A percentile compares a stretch with the other conserved stretches of the same genome.
Evolutionary conservation across 2,113 vertebrate species (phyloP).

Genomic region (Elachura formosa): DNA sequence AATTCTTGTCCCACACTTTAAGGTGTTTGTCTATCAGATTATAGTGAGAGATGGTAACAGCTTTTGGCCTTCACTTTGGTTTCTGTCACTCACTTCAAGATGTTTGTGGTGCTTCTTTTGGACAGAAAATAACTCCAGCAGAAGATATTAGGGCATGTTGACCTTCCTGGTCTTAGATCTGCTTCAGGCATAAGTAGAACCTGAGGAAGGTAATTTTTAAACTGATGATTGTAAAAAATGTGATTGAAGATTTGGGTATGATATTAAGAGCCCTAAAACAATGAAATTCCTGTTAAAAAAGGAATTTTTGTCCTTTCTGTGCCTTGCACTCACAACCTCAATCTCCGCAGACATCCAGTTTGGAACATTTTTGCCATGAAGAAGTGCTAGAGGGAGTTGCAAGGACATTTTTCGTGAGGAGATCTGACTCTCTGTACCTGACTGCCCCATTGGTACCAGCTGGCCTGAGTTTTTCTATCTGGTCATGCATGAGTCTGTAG

Average conservation of each 20-base stretch:
- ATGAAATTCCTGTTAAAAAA: not conserved
- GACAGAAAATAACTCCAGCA: not conserved
- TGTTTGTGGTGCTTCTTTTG: not conserved
- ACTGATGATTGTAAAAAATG: not conserved
- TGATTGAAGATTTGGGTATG: not conserved
- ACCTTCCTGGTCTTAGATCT: not conserved
- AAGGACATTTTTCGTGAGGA: not conserved
- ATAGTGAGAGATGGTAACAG: not conserved
- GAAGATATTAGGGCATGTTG: not conserved
- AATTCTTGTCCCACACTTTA: not conserved
- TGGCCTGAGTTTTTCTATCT: not conserved
- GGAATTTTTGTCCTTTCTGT: not conserved
- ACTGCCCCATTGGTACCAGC: not conserved
- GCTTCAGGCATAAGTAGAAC: not conserved
- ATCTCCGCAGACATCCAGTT: not conserved
- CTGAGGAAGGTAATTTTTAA: accelerated
- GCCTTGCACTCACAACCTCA: not conserved
- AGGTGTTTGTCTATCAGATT: not conserved
- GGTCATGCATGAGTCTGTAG: not conserved
- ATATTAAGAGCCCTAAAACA: not conserved
- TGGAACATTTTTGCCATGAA: not conserved
- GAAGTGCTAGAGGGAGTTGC: not conserved
- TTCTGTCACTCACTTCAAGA: not conserved
- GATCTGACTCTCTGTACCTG: not conserved
- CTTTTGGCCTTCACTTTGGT: not conserved